Evolutionary conservation across 2,888 invertebrate genomes (phyloP).

Genomic region (Branchipolynoe longqiensis): DNA sequence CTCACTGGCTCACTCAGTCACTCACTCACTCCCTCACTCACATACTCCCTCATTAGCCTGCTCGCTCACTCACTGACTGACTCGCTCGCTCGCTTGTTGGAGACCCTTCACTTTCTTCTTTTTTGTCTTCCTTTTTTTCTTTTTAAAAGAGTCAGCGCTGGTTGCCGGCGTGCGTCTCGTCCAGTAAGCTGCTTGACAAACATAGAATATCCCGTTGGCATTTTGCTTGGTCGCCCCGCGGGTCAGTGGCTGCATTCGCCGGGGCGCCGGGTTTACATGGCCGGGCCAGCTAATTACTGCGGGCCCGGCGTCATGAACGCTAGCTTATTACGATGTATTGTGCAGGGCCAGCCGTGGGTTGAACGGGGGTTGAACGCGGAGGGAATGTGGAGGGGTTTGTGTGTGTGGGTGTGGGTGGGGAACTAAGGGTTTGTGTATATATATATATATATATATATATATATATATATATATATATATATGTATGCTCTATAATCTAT

Average conservation of each 20-base stretch:
- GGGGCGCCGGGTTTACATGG: constrained; percentile 41
- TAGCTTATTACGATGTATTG: constrained; percentile 30
- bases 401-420: too few relatives aligned
- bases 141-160: background rate
- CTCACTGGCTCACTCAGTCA: too few relatives aligned
- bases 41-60: too few relatives aligned
- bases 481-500: too few relatives aligned
- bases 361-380: constrained; percentile 4
- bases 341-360: background rate
- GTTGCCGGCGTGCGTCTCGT: too few relatives aligned
- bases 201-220: constrained; percentile 20
- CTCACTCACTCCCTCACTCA: too few relatives aligned
- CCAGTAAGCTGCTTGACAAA: background rate
- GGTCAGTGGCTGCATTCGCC: constrained; percentile 7
- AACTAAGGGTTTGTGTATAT: too few relatives aligned
- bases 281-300: constrained; percentile 29
- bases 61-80: too few relatives aligned
- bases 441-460: too few relatives aligned
- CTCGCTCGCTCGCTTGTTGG: too few relatives aligned
- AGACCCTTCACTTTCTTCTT: background rate
- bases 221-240: constrained; percentile 17
- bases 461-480: too few relatives aligned
- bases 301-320: constrained; percentile 27
- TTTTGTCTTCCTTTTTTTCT: background rate
- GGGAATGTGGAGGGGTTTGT: background rate